Conservation (phyloP, 2,113 vertebrate species). For the Campylomormyrus tamandua region DNA sequence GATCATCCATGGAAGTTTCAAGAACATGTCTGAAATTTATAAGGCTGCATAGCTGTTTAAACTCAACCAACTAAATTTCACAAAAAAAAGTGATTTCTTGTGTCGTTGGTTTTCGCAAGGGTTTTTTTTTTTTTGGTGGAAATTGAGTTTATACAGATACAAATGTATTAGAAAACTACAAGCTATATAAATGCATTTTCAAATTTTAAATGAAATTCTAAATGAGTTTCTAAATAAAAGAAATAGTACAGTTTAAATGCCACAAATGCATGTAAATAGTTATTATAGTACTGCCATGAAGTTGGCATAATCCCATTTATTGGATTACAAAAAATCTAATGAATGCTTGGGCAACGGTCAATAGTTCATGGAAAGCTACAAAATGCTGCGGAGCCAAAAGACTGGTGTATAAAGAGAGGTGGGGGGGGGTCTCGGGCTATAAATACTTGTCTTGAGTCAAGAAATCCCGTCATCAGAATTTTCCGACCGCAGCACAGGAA, state of each 20-base stretch:
- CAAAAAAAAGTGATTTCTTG: not conserved
- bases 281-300: not conserved
- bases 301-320: not conserved
- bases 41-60: not conserved
- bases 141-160: not conserved
- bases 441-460: slow-evolving; percentile 62
- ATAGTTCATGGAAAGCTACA: not conserved
- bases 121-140: not conserved
- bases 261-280: not conserved
- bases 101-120: not conserved
- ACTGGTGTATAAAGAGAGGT: not conserved
- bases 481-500: slow-evolving; percentile 72
- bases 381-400: not conserved
- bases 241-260: not conserved
- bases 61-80: not conserved
- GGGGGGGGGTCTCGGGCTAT: slow-evolving; percentile 37
- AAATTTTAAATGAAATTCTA: not conserved
- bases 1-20: not conserved
- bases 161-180: not conserved
- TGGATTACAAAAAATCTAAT: not conserved
- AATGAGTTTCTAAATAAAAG: not conserved
- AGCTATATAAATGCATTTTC: not conserved
- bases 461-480: slow-evolving; percentile 67
- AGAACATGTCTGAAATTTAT: not conserved
- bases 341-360: not conserved